These are phyloP conservation scores for Melanotaenia boesemani DNA, from an alignment of 2,797 vertebrate species.

Conservation along the genomic window DNA sequence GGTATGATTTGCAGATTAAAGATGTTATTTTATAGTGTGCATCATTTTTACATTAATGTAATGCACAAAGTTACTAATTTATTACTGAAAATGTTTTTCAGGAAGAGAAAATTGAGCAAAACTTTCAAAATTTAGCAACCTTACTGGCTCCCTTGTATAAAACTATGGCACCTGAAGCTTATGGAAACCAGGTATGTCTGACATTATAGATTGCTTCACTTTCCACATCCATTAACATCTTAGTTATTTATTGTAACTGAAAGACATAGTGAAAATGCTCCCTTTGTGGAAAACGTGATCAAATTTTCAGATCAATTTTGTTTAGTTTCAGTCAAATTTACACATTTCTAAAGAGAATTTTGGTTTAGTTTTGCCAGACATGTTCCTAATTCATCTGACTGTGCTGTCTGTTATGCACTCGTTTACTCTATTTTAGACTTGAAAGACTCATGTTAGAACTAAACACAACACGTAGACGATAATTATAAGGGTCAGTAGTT, in stretches of 20 bases:
- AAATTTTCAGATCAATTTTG: background rate
- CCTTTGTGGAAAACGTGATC: background rate
- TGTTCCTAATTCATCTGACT: background rate
- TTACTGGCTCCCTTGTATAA: conserved; percentile 93
- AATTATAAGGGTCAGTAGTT: background rate
- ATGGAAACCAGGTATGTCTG: conserved; percentile 89
- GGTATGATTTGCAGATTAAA: conserved; percentile 75
- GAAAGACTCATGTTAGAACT: background rate
- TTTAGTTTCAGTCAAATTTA: background rate
- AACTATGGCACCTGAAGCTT: conserved; percentile 95
- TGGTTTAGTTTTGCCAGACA: background rate
- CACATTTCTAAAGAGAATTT: background rate
- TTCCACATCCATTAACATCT: background rate
- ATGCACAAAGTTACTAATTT: background rate
- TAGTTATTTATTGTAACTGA: background rate
- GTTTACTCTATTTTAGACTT: background rate
- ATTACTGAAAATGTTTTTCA: conserved; percentile 62
- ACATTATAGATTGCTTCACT: conserved; percentile 1
- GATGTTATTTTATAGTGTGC: background rate
- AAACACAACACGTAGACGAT: background rate
- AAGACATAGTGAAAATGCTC: background rate
- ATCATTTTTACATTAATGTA: background rate
- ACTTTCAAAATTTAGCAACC: conserved; percentile 93
- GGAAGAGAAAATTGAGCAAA: conserved; percentile 94
- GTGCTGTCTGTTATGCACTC: background rate